phyloP scores from a whole-genome alignment of 1,140 invertebrate genomes.

The Cherax destructor region DNA sequence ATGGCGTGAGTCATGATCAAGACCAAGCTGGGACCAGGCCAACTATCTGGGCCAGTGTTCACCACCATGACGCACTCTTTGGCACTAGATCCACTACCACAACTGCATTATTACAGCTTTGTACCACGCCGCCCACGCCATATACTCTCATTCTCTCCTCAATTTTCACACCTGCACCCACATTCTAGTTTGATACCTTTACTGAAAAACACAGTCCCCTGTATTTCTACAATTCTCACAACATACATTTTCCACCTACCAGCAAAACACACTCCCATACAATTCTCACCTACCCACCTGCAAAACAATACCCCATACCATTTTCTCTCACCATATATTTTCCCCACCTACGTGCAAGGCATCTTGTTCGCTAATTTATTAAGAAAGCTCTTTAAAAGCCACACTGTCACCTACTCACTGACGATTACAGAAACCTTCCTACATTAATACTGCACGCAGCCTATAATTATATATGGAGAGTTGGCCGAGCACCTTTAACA shows the following conservation, averaged over 20 bases:
- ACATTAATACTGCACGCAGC: no score
- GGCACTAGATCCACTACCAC: conserved; percentile 15
- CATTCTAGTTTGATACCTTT: not conserved
- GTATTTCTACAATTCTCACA: not conserved
- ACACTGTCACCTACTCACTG: no score
- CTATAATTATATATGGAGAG: no score
- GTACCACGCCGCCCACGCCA: conserved; percentile 13
- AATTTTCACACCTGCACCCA: not conserved
- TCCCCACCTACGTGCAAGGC: no score
- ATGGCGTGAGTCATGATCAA: conserved; percentile 8
- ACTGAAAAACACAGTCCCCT: not conserved
- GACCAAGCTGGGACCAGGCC: conserved; percentile 13
- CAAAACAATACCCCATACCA: no score
- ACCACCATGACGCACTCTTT: conserved; percentile 38
- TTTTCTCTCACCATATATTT: no score
- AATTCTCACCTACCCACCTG: no score
- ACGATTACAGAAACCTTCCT: no score
- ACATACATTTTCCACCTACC: not conserved
- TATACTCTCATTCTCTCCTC: not conserved
- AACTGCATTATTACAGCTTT: conserved; percentile 59
- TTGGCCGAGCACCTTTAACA: no score
- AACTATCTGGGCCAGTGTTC: conserved; percentile 19
- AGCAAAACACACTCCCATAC: no score
- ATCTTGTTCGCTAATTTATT: no score
- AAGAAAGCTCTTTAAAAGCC: no score